Conservation (phyloP, 92 coral and sea anemone genomes). For the Zoanthus solanderi region DNA sequence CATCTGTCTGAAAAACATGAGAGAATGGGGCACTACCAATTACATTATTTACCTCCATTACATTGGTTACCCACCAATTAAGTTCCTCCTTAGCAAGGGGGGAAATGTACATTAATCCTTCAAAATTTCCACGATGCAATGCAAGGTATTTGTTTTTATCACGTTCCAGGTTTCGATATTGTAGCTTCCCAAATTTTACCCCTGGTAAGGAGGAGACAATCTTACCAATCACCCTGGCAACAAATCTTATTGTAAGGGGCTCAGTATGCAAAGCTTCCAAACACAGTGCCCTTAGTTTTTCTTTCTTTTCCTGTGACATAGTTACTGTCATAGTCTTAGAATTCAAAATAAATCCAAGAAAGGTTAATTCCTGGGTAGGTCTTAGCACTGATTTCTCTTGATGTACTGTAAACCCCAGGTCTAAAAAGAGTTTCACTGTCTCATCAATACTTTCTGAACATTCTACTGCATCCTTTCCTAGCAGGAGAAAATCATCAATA, state of each 20-base stretch:
- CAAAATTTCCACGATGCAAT: background rate
- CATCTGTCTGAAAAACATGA: constrained; percentile 64
- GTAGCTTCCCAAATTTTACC: background rate
- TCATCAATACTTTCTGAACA: background rate
- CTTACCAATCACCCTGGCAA: background rate
- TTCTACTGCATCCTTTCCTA: background rate
- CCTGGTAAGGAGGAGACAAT: background rate
- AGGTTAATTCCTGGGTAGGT: background rate
- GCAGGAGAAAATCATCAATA: background rate
- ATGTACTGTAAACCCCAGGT: background rate
- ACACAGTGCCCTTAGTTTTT: background rate
- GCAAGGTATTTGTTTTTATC: background rate
- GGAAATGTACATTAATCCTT: background rate
- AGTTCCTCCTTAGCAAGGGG: background rate
- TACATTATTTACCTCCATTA: no score
- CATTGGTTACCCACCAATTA: background rate
- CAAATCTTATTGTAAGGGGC: background rate
- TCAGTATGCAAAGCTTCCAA: background rate
- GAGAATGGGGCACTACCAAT: background rate
- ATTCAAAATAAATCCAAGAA: background rate
- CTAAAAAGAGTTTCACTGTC: background rate
- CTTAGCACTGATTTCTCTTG: background rate
- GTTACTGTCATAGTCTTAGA: background rate
- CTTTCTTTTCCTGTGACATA: background rate
- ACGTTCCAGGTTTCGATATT: background rate